These are phyloP conservation scores for Sanderia malayensis DNA, from an alignment of 30 jellyfish, hydroid and myxozoan species.

Conservation along the genomic window DNA sequence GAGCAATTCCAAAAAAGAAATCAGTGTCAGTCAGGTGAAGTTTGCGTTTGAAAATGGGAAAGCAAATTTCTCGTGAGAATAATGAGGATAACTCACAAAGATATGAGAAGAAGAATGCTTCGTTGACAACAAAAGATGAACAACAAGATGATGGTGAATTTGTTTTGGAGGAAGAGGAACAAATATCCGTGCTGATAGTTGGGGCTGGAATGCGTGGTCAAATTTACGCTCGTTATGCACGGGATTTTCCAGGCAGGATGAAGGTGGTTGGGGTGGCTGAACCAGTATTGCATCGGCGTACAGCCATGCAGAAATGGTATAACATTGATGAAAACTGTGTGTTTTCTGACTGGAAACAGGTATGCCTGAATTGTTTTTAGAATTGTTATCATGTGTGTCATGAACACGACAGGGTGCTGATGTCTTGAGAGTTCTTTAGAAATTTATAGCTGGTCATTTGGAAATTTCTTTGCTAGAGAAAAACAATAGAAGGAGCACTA, in stretches of 20 bases:
- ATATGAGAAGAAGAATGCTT: background rate
- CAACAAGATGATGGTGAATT: conserved; percentile 5
- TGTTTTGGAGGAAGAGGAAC: conserved; percentile 17
- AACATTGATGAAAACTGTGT: conserved; percentile 57
- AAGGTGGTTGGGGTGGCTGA: conserved; percentile 85
- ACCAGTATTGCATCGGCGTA: conserved; percentile 59
- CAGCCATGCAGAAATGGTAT: conserved; percentile 35
- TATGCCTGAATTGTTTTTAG: too few relatives aligned
- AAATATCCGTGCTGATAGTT: conserved; percentile 35
- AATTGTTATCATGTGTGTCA: too few relatives aligned
- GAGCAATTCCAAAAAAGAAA: too few relatives aligned
- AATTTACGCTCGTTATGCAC: conserved; percentile 58
- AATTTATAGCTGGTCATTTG: too few relatives aligned
- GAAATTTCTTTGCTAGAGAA: too few relatives aligned
- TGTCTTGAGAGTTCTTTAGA: too few relatives aligned
- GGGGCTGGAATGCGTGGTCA: conserved; percentile 89
- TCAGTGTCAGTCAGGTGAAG: too few relatives aligned
- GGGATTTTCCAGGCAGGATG: conserved; percentile 70
- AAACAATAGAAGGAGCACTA: too few relatives aligned
- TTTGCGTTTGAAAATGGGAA: too few relatives aligned
- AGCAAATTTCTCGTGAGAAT: too few relatives aligned
- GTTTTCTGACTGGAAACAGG: conserved; percentile 72
- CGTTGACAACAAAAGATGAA: background rate
- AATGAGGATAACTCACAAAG: background rate
- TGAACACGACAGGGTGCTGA: too few relatives aligned